A percentile compares a stretch with the other conserved stretches of the same genome.
phyloP scores from a whole-genome alignment of 2,888 invertebrate species.

The Polydrusus cervinus region DNA sequence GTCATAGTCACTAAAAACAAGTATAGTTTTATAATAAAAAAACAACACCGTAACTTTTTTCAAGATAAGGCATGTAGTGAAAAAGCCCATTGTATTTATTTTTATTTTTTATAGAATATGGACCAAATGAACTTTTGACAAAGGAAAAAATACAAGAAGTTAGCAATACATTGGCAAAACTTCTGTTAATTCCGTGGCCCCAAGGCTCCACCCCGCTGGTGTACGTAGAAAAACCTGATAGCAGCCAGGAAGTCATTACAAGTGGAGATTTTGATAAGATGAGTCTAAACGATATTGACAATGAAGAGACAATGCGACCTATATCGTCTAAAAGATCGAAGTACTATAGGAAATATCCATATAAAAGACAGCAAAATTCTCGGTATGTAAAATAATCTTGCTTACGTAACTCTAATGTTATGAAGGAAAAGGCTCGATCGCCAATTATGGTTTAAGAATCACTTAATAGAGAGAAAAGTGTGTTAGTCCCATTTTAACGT shows the following conservation, averaged over 20 bases:
- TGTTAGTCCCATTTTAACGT: no score
- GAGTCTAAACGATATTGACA: conserved; percentile 1
- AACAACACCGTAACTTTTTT: no score
- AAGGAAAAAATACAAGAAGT: conserved; percentile 57
- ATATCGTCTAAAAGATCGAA: conserved; percentile 72
- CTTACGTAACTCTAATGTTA: no score
- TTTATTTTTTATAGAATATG: conserved; percentile 1
- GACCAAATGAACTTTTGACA: conserved; percentile 25
- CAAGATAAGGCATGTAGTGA: no score
- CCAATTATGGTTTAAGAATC: no score
- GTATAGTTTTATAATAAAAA: no score
- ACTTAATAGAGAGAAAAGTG: no score
- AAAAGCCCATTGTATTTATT: not conserved
- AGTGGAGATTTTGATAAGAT: not conserved
- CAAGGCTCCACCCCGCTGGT: conserved; percentile 66
- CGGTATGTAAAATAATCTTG: conserved; percentile 53
- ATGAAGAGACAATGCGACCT: conserved; percentile 40
- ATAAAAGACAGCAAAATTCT: conserved; percentile 75
- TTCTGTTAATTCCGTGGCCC: conserved; percentile 66
- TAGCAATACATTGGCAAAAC: conserved; percentile 55
- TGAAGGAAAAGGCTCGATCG: no score
- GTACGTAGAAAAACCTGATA: conserved; percentile 65
- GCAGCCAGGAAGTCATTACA: not conserved
- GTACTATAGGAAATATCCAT: conserved; percentile 77
- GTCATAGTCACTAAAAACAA: no score